Percentiles rank a stretch among this genome's conserved stretches.
Evolutionary conservation across 2,888 invertebrate genomes (phyloP).

Genomic region (Stramonita haemastoma): DNA sequence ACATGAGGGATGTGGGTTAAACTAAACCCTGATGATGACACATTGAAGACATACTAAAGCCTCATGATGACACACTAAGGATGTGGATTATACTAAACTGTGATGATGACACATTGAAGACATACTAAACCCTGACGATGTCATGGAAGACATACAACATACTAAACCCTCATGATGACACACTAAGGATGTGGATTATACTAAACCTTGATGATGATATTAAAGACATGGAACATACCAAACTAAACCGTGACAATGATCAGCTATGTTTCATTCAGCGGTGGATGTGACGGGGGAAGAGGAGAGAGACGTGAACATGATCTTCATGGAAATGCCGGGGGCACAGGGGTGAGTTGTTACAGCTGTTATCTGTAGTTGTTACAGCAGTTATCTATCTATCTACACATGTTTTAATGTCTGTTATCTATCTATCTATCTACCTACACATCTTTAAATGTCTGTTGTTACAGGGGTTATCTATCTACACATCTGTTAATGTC

Average conservation of each 20-base stretch:
- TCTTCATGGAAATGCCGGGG: slow-evolving; percentile 16
- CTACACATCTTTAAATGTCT: background rate
- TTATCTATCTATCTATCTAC: background rate
- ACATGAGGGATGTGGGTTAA: no score
- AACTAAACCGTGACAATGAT: background rate
- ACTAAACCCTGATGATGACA: background rate
- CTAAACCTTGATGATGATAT: background rate
- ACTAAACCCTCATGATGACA: background rate
- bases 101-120: no score
- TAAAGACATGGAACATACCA: no score
- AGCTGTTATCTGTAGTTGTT: background rate
- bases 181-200: background rate
- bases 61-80: background rate
- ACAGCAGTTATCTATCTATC: background rate
- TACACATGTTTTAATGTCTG: background rate
- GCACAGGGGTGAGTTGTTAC: slow-evolving; percentile 13
- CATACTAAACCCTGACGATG: background rate
- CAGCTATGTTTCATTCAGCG: background rate
- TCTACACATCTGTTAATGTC: background rate
- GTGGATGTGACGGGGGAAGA: background rate
- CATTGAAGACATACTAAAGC: background rate
- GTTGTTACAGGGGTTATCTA: background rate
- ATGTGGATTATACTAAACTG: background rate
- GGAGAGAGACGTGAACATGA: slow-evolving; percentile 24
- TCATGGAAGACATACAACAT: background rate